Conservation (phyloP, 2,797 vertebrate genomes). For the Eulemur albifrons region DNA sequence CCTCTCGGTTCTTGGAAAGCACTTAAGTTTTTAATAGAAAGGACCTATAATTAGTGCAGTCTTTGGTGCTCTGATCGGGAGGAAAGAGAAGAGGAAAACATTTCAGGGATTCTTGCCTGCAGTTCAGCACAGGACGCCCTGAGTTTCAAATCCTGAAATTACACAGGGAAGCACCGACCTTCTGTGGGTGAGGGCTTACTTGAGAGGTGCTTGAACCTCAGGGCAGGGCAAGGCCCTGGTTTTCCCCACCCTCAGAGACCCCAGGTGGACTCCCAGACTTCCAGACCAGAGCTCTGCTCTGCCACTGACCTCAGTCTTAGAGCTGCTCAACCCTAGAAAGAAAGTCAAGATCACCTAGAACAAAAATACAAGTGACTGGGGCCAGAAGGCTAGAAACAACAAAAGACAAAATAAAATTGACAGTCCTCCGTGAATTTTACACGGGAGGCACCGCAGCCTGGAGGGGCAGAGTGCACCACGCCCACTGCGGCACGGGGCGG, state of each 20-base stretch:
- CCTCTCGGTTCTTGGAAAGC: slow-evolving; percentile 48
- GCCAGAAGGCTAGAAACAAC: background rate
- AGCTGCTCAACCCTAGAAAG: background rate
- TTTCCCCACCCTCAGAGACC: background rate
- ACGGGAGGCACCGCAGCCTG: background rate
- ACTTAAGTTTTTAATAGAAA: slow-evolving; percentile 51
- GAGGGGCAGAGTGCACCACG: background rate
- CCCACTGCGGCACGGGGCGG: background rate
- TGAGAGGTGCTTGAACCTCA: background rate
- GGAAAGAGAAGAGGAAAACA: background rate
- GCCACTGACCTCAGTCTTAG: background rate
- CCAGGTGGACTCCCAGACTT: background rate
- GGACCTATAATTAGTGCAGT: slow-evolving; percentile 68
- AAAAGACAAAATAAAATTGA: background rate
- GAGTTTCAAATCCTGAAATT: background rate
- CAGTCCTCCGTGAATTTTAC: background rate
- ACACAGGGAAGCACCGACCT: background rate
- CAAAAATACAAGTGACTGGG: background rate
- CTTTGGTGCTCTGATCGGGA: background rate
- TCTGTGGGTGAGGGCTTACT: background rate
- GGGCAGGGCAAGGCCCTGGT: too few species aligned
- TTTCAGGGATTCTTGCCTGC: background rate
- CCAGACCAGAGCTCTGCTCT: background rate
- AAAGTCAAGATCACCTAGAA: background rate
- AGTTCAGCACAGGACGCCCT: background rate